A percentile compares a stretch with the other conserved stretches of the same genome.
These are phyloP conservation scores for Habrosyne pyritoides DNA, from an alignment of 2,888 invertebrate genomes.

Conservation along the genomic window DNA sequence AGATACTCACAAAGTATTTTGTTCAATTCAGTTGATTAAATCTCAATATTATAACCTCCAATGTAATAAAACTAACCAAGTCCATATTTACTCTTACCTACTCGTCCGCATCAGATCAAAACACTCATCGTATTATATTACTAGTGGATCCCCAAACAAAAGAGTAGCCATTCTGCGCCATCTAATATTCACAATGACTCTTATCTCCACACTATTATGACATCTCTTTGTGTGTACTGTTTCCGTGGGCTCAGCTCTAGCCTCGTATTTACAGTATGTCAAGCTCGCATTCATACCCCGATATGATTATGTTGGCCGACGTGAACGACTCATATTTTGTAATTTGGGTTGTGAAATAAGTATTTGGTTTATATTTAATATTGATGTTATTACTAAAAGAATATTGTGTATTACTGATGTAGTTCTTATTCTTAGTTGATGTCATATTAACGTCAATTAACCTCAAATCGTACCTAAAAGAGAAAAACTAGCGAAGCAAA, in stretches of 20 bases:
- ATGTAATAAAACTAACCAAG: constrained; percentile 4
- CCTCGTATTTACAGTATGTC: constrained; percentile 18
- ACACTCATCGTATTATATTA: constrained; percentile 1
- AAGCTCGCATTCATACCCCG: constrained; percentile 23
- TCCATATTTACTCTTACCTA: not conserved
- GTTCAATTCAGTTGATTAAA: not conserved
- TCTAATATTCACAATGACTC: constrained; percentile 21
- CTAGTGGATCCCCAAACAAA: constrained; percentile 12
- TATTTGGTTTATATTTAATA: too few relatives aligned
- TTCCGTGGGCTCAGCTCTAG: constrained; percentile 14
- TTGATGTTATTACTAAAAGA: too few relatives aligned
- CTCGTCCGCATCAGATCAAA: constrained; percentile 4
- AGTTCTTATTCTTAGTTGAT: too few relatives aligned
- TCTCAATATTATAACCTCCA: not conserved
- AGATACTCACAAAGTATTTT: too few relatives aligned
- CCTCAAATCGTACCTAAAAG: too few relatives aligned
- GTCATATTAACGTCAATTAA: too few relatives aligned
- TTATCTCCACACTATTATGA: constrained; percentile 18
- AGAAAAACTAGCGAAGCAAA: too few relatives aligned
- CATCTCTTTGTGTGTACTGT: constrained; percentile 21
- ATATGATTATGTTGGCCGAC: constrained; percentile 21
- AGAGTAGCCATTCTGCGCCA: constrained; percentile 9
- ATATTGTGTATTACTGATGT: too few relatives aligned
- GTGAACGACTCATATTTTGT: constrained; percentile 10
- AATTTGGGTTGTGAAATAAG: not conserved